Conservation (phyloP, 2,113 vertebrate genomes). For the Colossoma macropomum region DNA sequence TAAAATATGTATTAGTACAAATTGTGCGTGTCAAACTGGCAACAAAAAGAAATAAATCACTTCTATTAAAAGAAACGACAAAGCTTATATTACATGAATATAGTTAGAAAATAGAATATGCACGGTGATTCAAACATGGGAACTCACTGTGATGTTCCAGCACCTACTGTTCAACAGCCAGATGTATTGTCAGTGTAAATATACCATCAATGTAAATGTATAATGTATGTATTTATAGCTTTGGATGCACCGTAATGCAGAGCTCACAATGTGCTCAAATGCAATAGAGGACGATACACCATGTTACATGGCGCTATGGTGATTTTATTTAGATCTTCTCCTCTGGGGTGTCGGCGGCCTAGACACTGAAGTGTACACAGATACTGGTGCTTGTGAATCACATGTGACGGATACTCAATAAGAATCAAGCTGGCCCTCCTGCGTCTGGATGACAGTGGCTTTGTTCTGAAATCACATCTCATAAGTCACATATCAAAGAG, state of each 20-base stretch:
- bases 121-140: neutral
- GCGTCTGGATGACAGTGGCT: constrained; percentile 84
- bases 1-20: constrained; percentile 46
- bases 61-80: neutral
- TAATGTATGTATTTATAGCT: too few species aligned
- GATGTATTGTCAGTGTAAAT: neutral
- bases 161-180: neutral
- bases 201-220: neutral
- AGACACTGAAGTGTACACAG: constrained; percentile 11
- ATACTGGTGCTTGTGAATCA: constrained; percentile 66
- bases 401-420: constrained; percentile 88
- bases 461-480: constrained; percentile 93
- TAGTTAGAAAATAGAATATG: neutral
- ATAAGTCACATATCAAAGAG: constrained; percentile 93
- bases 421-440: constrained; percentile 79
- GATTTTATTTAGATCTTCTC: constrained; percentile 19
- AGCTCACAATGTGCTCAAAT: too few species aligned
- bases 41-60: neutral
- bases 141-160: neutral
- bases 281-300: too few species aligned
- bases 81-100: neutral
- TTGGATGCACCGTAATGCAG: too few species aligned
- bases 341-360: constrained; percentile 7
- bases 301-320: neutral
- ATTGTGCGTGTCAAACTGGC: constrained; percentile 25